These are phyloP conservation scores for Rhabdophis nuchalis DNA, from an alignment of 2,797 vertebrate genomes.

Conservation along the genomic window DNA sequence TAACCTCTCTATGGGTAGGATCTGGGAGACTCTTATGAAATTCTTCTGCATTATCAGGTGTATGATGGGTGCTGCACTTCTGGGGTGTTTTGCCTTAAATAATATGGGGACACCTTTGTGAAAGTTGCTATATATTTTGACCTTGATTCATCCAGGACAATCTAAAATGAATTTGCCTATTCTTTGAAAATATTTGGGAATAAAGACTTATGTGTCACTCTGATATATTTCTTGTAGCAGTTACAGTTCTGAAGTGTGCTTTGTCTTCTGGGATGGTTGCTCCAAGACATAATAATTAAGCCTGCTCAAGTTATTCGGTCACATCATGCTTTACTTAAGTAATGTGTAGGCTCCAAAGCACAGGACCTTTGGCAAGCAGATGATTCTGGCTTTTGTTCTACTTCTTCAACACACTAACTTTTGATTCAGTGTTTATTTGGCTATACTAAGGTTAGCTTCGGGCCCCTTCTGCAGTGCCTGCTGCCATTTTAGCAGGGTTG, in stretches of 20 bases:
- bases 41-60: background rate
- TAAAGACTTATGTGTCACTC: background rate
- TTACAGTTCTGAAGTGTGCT: background rate
- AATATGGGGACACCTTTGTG: background rate
- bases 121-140: background rate
- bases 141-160: background rate
- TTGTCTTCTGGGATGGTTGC: background rate
- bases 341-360: background rate
- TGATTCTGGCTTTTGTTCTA: background rate
- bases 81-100: background rate
- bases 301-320: background rate
- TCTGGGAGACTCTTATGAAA: background rate
- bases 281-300: slow-evolving; percentile 5
- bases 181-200: background rate
- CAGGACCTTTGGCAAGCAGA: slow-evolving; percentile 20
- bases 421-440: slow-evolving; percentile 22
- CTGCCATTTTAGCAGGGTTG: slow-evolving; percentile 1
- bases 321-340: background rate
- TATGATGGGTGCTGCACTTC: background rate
- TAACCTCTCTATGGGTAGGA: background rate
- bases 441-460: slow-evolving; percentile 8
- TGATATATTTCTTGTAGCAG: background rate
- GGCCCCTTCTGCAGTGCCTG: background rate
- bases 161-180: background rate
- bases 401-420: background rate